These are phyloP conservation scores for Asobara japonica DNA, from an alignment of 1,140 invertebrate species.

Conservation along the genomic window DNA sequence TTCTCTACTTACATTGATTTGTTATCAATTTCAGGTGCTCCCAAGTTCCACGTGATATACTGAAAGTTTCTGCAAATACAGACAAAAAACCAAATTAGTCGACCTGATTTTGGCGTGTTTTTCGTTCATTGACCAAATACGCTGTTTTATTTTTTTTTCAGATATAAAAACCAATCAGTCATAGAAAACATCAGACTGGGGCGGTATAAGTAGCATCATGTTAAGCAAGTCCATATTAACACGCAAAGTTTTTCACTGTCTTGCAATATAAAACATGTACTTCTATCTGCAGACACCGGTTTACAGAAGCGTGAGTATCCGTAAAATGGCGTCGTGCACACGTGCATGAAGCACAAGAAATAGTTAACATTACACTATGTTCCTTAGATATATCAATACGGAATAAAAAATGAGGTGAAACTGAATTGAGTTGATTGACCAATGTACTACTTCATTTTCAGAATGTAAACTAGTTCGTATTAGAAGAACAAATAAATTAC, in stretches of 20 bases:
- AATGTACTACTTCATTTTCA: too few relatives aligned
- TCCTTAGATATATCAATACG: too few relatives aligned
- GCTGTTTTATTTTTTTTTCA: conserved; percentile 1
- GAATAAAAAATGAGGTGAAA: too few relatives aligned
- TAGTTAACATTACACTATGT: too few relatives aligned
- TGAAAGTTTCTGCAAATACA: background rate
- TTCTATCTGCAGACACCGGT: background rate
- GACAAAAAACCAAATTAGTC: conserved; percentile 7
- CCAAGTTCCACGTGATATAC: conserved; percentile 9
- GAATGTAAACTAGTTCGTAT: too few relatives aligned
- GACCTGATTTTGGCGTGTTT: background rate
- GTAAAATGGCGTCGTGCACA: too few relatives aligned
- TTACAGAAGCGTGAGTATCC: too few relatives aligned
- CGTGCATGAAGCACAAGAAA: too few relatives aligned
- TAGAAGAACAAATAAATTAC: too few relatives aligned
- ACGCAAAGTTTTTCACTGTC: too few relatives aligned
- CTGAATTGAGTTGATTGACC: too few relatives aligned
- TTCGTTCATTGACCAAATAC: background rate
- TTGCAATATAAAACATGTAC: background rate
- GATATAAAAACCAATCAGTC: conserved; percentile 47
- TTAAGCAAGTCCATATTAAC: background rate
- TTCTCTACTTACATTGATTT: conserved; percentile 12
- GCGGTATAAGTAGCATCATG: conserved; percentile 48
- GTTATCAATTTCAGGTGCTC: background rate
- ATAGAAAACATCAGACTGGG: conserved; percentile 53